A percentile compares a stretch with the other conserved stretches of the same genome.
These are phyloP conservation scores for Syngnathus scovelli DNA, from an alignment of 2,113 vertebrate genomes.

Conservation along the genomic window DNA sequence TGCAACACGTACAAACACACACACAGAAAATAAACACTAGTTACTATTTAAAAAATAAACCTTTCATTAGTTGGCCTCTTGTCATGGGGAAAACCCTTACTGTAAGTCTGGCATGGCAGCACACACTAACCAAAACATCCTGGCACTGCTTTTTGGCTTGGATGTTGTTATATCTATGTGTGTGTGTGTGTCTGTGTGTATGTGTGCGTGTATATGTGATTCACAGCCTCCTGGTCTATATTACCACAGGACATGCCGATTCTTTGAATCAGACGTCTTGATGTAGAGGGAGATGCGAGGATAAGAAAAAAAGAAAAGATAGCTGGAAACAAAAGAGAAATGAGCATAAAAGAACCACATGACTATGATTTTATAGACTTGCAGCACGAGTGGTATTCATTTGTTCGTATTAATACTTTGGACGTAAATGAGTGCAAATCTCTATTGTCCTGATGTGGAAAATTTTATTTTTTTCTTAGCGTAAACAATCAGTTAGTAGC, in stretches of 20 bases:
- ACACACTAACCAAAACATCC: slow-evolving; percentile 66
- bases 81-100: slow-evolving; percentile 62
- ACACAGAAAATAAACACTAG: not conserved
- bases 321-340: slow-evolving; percentile 27
- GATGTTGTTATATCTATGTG: slow-evolving; percentile 52
- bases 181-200: slow-evolving; percentile 26
- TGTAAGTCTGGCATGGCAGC: slow-evolving; percentile 40
- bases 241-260: slow-evolving; percentile 66
- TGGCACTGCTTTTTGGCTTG: slow-evolving; percentile 47
- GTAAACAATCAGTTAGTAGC: slow-evolving; percentile 7
- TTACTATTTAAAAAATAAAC: slow-evolving; percentile 6
- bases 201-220: slow-evolving; percentile 30
- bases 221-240: slow-evolving; percentile 62
- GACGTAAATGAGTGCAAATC: not conserved
- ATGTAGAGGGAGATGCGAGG: slow-evolving; percentile 22
- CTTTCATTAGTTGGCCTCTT: slow-evolving; percentile 49
- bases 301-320: slow-evolving; percentile 12
- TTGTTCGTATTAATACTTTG: not conserved
- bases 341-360: slow-evolving; percentile 1
- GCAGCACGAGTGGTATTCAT: not conserved
- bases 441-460: slow-evolving; percentile 2
- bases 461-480: slow-evolving; percentile 15
- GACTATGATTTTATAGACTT: slow-evolving; percentile 10
- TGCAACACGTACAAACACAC: not conserved
- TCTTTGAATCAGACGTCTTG: slow-evolving; percentile 56